Evolutionary conservation across 92 coral and sea anemone genomes (phyloP).

Genomic region (Palythoa heliodiscus): DNA sequence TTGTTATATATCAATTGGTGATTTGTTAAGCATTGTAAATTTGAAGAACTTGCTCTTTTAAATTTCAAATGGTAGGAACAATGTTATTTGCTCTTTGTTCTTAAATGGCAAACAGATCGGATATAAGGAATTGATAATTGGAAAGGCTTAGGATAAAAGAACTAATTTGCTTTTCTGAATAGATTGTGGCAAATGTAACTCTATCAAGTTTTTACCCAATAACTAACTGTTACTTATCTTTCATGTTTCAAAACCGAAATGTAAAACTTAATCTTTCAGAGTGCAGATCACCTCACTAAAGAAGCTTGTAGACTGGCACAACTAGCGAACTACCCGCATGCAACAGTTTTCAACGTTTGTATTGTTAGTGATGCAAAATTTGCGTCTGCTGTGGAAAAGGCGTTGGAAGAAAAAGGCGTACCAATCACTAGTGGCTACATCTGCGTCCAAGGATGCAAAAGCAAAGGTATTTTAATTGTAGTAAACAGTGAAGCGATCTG

Average conservation of each 20-base stretch:
- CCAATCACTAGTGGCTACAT: constrained; percentile 1
- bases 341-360: neutral
- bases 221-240: no score
- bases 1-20: neutral
- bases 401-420: neutral
- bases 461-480: neutral
- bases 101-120: no score
- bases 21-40: neutral
- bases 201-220: no score
- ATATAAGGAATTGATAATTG: no score
- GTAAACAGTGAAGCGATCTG: no score
- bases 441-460: neutral
- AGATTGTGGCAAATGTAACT: no score
- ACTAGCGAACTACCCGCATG: neutral
- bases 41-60: no score
- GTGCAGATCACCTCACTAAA: neutral
- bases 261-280: neutral
- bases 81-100: no score
- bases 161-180: no score
- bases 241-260: no score
- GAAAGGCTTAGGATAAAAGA: no score
- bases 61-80: no score
- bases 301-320: neutral
- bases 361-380: neutral
- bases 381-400: neutral